Base-by-base conservation (phyloP, 1,140 invertebrate species). In the Lasioglossum albipes region DNA sequence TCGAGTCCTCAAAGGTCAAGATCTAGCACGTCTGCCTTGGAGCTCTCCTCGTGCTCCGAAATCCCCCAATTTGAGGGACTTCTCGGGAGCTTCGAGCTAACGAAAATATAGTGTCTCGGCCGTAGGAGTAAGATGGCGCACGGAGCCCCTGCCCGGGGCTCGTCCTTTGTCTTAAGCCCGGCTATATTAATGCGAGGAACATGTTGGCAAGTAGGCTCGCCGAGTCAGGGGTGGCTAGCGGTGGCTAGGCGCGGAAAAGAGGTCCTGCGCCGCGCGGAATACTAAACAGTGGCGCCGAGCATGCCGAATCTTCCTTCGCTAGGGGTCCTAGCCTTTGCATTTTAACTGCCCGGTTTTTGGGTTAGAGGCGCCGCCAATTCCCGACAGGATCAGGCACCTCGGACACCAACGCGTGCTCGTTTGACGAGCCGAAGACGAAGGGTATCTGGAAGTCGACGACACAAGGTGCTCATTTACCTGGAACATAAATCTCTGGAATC, bases 121-220 rank as follows among this genome's bases (percentile, higher is more conserved):
- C 79, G 69, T 9, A 52, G 36, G 18, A 54, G 16, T 20, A 54
- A 79, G 76, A 45, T 75, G 73, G 45, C 57, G n/a, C 18, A n/a
- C 31, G 61, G 67, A 70, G 7, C 62, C 78, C 70, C 85, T 75
- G 81, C 86, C 88, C 90, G 45, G 90, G 90, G 57, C 57, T 93
- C 90, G 91, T 92, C 89, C 90, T 91, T 93, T 92, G 91, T 93
- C 90, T 92, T 93, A 93, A 93, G 92, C 92, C 89, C 85, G 84
- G 92, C 90, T 92, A 93, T 93, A 93, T 93, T 93, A 93, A 93
- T 93, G 93, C 87, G 92, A 91, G 90, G 93, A 93, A 92, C 93
- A 93, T 93, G 93, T 90, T 91, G 90, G 89, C 78, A 87, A 64
- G 82, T 68, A 74, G 42, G 67, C 54, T 59, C 65, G 45, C 31